These are phyloP conservation scores for Pantherophis vulpinus DNA, from an alignment of 2,797 vertebrate species.

Conservation along the genomic window DNA sequence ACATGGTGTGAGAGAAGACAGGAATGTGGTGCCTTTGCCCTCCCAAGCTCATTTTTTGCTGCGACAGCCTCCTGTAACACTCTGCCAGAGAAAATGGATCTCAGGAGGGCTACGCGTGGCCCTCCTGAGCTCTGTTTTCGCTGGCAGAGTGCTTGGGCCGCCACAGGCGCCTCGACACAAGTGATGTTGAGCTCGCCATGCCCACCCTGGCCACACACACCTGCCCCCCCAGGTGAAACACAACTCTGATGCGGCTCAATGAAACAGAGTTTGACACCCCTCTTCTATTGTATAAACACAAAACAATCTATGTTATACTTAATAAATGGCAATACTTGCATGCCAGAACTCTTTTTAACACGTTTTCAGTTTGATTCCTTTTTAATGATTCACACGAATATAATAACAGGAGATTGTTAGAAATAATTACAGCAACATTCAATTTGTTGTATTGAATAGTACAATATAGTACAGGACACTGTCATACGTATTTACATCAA, in stretches of 20 bases:
- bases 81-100: no score
- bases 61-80: no score
- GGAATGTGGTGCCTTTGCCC: neutral
- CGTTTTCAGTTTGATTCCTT: neutral
- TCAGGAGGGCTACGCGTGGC: no score
- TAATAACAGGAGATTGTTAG: neutral
- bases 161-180: no score
- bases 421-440: neutral
- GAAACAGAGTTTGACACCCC: no score
- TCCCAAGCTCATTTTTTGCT: no score
- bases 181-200: no score
- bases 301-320: neutral
- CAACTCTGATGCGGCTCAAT: no score
- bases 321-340: neutral
- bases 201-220: no score
- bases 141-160: no score
- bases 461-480: neutral
- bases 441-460: neutral
- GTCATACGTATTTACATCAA: neutral
- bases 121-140: no score
- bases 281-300: neutral
- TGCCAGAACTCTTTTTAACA: neutral
- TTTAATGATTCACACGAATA: neutral
- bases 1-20: neutral
- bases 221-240: no score